Evolutionary conservation across 2,797 vertebrate species (phyloP).

Genomic region (Phrynocephalus guinanensis): DNA sequence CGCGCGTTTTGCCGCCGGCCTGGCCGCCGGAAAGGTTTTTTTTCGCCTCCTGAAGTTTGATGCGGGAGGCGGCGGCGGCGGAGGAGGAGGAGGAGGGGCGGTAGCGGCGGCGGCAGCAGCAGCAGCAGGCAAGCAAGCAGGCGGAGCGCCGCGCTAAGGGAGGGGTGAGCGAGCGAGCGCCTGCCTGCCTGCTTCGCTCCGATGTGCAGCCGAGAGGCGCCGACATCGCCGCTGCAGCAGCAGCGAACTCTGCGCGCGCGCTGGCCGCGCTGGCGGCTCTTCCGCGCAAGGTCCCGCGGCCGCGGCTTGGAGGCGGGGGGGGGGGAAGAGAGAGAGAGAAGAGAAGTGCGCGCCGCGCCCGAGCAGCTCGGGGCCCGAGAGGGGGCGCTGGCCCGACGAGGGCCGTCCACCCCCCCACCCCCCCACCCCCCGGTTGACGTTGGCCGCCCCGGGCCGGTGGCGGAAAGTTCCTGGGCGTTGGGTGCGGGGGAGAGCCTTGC

Average conservation of each 20-base stretch:
- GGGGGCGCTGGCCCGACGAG: conserved; percentile 5
- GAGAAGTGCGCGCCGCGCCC: conserved; percentile 44
- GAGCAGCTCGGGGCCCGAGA: conserved; percentile 42
- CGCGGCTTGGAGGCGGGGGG: background rate
- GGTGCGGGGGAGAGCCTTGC: background rate
- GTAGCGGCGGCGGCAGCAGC: conserved; percentile 39
- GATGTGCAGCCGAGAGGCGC: conserved; percentile 60
- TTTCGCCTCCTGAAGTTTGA: conserved; percentile 83
- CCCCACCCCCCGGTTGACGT: no score
- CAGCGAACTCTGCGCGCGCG: conserved; percentile 37
- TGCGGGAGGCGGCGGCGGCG: conserved; percentile 61
- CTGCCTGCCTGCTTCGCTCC: conserved; percentile 49
- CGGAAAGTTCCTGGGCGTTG: conserved; percentile 3
- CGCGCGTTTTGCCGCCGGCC: conserved; percentile 69
- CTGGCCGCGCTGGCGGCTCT: background rate
- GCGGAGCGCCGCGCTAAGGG: conserved; percentile 60
- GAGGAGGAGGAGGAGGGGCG: conserved; percentile 38
- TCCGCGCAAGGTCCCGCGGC: conserved; percentile 48
- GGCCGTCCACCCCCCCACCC: no score
- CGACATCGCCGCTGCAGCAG: conserved; percentile 24
- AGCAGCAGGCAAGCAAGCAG: conserved; percentile 50
- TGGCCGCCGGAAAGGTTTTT: conserved; percentile 78
- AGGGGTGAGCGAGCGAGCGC: conserved; percentile 38
- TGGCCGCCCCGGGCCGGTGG: background rate
- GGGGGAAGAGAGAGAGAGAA: background rate